Evolutionary conservation across 2,113 vertebrate species (phyloP).

Genomic region (Seriola quinqueradiata): DNA sequence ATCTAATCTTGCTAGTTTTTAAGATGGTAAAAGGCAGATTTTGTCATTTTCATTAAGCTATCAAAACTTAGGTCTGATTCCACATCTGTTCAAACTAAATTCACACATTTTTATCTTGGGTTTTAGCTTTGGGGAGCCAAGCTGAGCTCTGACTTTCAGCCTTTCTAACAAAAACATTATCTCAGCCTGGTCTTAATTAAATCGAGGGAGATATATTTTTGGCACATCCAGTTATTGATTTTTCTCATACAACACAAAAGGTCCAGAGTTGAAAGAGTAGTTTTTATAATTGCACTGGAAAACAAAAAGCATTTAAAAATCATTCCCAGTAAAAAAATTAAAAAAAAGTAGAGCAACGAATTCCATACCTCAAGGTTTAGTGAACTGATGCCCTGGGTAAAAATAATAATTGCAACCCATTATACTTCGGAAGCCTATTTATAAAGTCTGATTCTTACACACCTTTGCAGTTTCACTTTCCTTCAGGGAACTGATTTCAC

Average conservation of each 20-base stretch:
- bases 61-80: neutral
- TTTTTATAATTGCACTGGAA: constrained; percentile 16
- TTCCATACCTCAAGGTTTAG: neutral
- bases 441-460: constrained; percentile 4
- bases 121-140: constrained; percentile 1
- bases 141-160: neutral
- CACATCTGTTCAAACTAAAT: neutral
- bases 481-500: constrained; percentile 1
- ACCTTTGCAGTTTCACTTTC: neutral
- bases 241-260: neutral
- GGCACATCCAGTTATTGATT: constrained; percentile 18
- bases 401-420: neutral
- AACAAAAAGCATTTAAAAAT: constrained; percentile 8
- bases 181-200: neutral
- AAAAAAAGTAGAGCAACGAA: neutral
- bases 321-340: neutral
- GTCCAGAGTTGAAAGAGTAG: constrained; percentile 4
- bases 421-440: neutral
- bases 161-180: constrained; percentile 4
- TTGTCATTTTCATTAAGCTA: neutral
- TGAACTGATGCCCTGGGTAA: neutral
- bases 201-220: neutral
- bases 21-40: neutral
- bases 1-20: neutral
- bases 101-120: neutral